Percentiles rank a stretch among this genome's conserved stretches.
Evolutionary conservation across 2,113 vertebrate species (phyloP).

Genomic region (Pygoscelis antarcticus): DNA sequence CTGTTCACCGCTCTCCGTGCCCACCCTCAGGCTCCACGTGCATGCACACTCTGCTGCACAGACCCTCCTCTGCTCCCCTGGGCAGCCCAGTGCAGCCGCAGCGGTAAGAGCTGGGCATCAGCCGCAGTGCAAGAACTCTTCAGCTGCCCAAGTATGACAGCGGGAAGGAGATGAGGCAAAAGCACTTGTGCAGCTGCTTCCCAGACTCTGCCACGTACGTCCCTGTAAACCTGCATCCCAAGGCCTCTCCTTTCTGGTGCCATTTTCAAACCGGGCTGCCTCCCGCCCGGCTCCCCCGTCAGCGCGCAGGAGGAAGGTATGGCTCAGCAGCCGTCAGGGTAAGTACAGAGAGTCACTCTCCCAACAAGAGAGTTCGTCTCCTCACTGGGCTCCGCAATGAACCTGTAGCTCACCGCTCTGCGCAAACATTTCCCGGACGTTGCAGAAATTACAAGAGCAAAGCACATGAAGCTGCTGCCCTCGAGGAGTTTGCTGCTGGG

Average conservation of each 20-base stretch:
- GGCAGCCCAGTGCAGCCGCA: too few relatives aligned
- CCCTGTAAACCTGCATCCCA: rapidly evolving
- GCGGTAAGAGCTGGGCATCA: background rate
- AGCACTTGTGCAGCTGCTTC: background rate
- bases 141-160: background rate
- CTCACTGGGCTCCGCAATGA: background rate
- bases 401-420: background rate
- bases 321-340: background rate
- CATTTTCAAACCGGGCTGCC: background rate
- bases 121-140: background rate
- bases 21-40: rapidly evolving
- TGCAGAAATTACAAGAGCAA: background rate
- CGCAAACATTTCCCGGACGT: background rate
- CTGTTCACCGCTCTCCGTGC: rapidly evolving
- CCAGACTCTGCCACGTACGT: background rate
- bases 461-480: background rate
- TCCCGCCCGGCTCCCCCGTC: background rate
- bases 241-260: background rate
- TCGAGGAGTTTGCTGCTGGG: background rate
- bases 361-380: background rate
- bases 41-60: rapidly evolving
- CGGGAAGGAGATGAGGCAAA: background rate
- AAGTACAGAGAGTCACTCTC: background rate
- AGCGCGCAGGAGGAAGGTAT: background rate
- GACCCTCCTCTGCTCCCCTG: background rate